Conservation (phyloP, 1,140 invertebrate species). For the Macrosteles quadrilineatus region DNA sequence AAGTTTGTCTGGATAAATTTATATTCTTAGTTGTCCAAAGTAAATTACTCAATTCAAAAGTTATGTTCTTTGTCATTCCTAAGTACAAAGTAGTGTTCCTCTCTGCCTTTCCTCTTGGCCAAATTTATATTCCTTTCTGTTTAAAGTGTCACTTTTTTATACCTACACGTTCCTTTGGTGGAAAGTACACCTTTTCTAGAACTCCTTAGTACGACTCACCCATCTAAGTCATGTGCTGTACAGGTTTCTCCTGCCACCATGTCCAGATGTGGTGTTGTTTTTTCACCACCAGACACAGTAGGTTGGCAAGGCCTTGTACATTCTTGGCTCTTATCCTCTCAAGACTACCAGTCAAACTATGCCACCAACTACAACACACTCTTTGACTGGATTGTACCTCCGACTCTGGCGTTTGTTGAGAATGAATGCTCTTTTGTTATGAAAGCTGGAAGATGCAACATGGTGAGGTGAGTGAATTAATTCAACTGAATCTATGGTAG, state of each 20-base stretch:
- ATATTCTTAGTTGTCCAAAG: too few relatives aligned
- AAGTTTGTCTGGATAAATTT: too few relatives aligned
- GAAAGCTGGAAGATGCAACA: constrained; percentile 15
- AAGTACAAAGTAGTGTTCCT: too few relatives aligned
- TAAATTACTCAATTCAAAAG: too few relatives aligned
- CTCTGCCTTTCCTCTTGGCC: too few relatives aligned
- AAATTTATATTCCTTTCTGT: too few relatives aligned
- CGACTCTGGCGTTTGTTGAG: constrained; percentile 64
- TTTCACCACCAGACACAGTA: constrained; percentile 76
- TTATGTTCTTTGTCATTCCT: too few relatives aligned
- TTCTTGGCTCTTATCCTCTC: constrained; percentile 65
- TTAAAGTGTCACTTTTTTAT: too few relatives aligned
- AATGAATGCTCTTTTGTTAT: constrained; percentile 58
- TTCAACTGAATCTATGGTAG: background rate
- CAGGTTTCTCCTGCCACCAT: constrained; percentile 86
- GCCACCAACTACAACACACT: constrained; percentile 59
- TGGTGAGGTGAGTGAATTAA: constrained; percentile 3
- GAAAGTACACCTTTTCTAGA: too few relatives aligned
- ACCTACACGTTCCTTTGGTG: too few relatives aligned
- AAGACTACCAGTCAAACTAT: constrained; percentile 54
- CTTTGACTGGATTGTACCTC: constrained; percentile 74
- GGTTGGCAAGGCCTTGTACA: constrained; percentile 69
- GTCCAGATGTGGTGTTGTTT: constrained; percentile 92
- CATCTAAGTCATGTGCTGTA: too few relatives aligned
- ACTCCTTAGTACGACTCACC: too few relatives aligned